Percentiles rank a stretch among this genome's conserved stretches.
These are phyloP conservation scores for Synergus laeviventris DNA, from an alignment of 2,888 invertebrate species.

Conservation along the genomic window DNA sequence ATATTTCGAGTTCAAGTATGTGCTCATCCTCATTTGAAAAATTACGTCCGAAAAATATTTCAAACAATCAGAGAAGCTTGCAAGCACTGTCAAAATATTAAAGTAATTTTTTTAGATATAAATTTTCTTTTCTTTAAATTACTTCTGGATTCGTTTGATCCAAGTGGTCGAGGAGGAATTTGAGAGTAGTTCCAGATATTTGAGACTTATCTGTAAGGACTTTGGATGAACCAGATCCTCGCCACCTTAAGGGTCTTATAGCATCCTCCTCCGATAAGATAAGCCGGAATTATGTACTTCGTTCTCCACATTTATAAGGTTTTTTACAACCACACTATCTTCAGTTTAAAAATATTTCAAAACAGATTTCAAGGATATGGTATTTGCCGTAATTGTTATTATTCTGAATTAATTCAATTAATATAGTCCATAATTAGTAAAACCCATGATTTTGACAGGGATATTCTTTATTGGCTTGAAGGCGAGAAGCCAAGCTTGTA, in stretches of 20 bases:
- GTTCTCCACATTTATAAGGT: not conserved
- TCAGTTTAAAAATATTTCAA: too few species aligned
- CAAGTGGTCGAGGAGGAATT: not conserved
- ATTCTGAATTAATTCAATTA: too few species aligned
- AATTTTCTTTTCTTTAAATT: too few species aligned
- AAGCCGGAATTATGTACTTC: conserved; percentile 12
- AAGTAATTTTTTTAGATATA: too few species aligned
- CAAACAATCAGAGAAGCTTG: too few species aligned
- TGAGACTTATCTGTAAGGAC: not conserved
- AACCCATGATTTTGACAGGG: not conserved
- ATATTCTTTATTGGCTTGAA: not conserved
- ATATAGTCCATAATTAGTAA: too few species aligned
- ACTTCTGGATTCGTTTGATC: too few species aligned
- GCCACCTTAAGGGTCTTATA: not conserved
- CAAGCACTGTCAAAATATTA: too few species aligned
- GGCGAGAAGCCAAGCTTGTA: not conserved
- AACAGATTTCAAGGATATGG: too few species aligned
- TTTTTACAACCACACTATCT: not conserved
- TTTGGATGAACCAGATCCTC: not conserved
- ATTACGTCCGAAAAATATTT: too few species aligned
- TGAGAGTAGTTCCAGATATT: not conserved
- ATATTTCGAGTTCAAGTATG: not conserved
- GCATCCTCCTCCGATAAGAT: not conserved
- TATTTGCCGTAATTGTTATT: too few species aligned
- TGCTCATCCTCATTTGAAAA: not conserved